Conservation (phyloP, 2,113 vertebrate genomes). For the Erythrolamprus reginae region DNA sequence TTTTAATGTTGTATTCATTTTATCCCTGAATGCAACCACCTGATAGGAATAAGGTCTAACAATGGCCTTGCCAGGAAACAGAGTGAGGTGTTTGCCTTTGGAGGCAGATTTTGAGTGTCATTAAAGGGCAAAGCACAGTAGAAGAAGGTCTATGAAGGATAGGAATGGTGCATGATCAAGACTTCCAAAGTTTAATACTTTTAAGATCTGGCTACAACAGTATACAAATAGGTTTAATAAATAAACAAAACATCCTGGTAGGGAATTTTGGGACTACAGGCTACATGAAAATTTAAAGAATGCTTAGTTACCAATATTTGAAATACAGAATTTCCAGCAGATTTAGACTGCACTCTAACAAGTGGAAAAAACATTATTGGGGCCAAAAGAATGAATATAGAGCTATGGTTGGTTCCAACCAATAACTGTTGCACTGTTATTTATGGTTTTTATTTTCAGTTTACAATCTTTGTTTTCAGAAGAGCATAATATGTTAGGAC, state of each 20-base stretch:
- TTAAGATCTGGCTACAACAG: background rate
- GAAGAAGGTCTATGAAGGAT: background rate
- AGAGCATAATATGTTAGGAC: background rate
- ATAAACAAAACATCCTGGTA: background rate
- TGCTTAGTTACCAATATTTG: background rate
- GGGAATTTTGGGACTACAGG: background rate
- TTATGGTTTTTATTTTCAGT: background rate
- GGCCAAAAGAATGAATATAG: background rate
- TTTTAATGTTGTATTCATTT: conserved; percentile 49
- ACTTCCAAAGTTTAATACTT: background rate
- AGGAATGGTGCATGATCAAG: background rate
- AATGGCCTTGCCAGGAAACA: background rate
- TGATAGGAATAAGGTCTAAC: background rate
- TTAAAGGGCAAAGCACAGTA: background rate
- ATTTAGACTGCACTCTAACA: background rate
- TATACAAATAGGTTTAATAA: background rate
- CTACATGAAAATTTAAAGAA: background rate
- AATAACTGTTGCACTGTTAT: background rate
- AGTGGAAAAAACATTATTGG: background rate
- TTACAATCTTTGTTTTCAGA: background rate
- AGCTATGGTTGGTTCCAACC: background rate
- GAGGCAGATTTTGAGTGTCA: background rate
- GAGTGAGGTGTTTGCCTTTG: background rate
- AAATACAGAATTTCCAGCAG: background rate
- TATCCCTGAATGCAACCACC: conserved; percentile 43